Conservation (phyloP, 2,888 invertebrate species). For the Philereme transversata region DNA sequence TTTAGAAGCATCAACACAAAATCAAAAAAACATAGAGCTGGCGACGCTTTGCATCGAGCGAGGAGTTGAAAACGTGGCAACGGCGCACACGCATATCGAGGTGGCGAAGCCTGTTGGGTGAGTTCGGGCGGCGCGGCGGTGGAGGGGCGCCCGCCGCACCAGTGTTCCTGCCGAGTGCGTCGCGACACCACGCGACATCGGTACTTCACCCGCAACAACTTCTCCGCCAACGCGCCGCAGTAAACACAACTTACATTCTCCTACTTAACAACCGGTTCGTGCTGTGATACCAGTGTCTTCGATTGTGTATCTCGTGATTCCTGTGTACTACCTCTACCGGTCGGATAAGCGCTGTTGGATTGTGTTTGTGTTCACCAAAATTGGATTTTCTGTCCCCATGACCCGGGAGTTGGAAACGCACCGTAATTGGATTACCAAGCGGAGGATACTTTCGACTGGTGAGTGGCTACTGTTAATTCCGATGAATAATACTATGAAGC, state of each 20-base stretch:
- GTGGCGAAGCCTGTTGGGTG: conserved; percentile 70
- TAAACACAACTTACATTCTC: conserved; percentile 61
- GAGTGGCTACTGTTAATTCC: conserved; percentile 49
- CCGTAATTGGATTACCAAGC: conserved; percentile 65
- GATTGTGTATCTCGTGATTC: conserved; percentile 65
- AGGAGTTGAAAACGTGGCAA: conserved; percentile 63
- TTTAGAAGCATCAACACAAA: conserved; percentile 77
- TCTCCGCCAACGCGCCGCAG: conserved; percentile 48
- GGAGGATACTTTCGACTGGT: conserved; percentile 60
- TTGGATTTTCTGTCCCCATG: conserved; percentile 51
- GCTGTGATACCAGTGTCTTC: conserved; percentile 41
- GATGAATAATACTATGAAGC: conserved; percentile 41
- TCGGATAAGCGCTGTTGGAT: conserved; percentile 48
- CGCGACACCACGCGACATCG: conserved; percentile 58
- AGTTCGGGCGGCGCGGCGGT: conserved; percentile 62
- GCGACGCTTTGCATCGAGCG: conserved; percentile 64
- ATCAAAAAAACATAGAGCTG: conserved; percentile 71
- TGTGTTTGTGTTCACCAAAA: conserved; percentile 49
- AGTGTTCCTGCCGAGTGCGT: conserved; percentile 70
- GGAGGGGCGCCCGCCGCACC: conserved; percentile 65
- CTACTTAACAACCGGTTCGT: conserved; percentile 72
- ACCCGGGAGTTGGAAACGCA: conserved; percentile 54
- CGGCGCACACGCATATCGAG: conserved; percentile 72
- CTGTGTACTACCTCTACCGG: conserved; percentile 54
- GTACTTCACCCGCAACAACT: conserved; percentile 41